These are phyloP conservation scores for Pinctada fucata DNA, from an alignment of 2,888 invertebrate genomes.

Conservation along the genomic window DNA sequence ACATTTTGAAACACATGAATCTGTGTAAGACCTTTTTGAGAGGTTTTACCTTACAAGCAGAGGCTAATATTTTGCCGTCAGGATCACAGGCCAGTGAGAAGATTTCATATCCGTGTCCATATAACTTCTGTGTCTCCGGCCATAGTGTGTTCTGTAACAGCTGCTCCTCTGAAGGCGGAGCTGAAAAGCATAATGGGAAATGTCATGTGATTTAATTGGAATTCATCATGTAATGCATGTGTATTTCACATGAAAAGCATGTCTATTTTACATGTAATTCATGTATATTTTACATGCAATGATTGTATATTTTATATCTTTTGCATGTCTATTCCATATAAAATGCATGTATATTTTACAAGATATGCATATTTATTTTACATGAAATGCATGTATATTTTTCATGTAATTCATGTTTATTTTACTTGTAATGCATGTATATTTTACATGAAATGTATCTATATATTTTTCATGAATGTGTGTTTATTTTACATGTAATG, in stretches of 20 bases:
- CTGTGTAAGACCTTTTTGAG: not conserved
- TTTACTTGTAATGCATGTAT: too few relatives aligned
- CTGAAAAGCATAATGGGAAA: slow-evolving; percentile 76
- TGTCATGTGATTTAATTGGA: not conserved
- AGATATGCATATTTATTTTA: too few relatives aligned
- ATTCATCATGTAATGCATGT: not conserved
- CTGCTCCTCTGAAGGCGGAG: slow-evolving; percentile 94
- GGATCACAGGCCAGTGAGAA: slow-evolving; percentile 86
- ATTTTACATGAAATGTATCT: too few relatives aligned
- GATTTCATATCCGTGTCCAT: slow-evolving; percentile 98
- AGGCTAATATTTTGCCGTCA: slow-evolving; percentile 86
- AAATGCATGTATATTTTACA: too few relatives aligned
- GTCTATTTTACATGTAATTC: not conserved
- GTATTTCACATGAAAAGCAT: not conserved
- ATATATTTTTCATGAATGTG: too few relatives aligned
- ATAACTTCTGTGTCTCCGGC: slow-evolving; percentile 96
- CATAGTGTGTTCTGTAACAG: slow-evolving; percentile 95
- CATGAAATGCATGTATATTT: too few relatives aligned
- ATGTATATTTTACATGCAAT: not conserved
- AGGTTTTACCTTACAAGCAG: slow-evolving; percentile 84
- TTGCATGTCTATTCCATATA: too few relatives aligned
- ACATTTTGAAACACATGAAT: too few relatives aligned
- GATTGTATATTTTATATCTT: too few relatives aligned
- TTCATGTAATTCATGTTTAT: too few relatives aligned
- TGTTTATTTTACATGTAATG: too few relatives aligned